These are phyloP conservation scores for Drosophila lacteicornis DNA, from an alignment of 1,140 invertebrate species.

Conservation along the genomic window DNA sequence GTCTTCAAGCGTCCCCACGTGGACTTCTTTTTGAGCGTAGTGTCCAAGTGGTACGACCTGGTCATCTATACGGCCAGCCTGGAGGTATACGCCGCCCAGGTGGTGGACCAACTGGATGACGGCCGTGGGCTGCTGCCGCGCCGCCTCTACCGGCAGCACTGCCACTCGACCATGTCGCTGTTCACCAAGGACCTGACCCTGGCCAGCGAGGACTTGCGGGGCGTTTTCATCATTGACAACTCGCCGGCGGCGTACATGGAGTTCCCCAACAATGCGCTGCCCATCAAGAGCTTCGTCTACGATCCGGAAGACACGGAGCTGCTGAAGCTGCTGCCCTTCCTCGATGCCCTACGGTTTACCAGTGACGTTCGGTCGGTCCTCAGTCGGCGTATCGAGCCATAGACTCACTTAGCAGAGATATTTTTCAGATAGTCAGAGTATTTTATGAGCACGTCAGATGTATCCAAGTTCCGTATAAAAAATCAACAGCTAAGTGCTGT, in stretches of 20 bases:
- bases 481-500: too few species aligned
- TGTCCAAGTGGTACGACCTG: slow-evolving; percentile 65
- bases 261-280: slow-evolving; percentile 62
- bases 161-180: slow-evolving; percentile 2
- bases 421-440: too few species aligned
- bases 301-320: slow-evolving; percentile 55
- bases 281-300: slow-evolving; percentile 60
- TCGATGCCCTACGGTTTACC: slow-evolving; percentile 69
- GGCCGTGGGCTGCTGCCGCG: slow-evolving; percentile 49
- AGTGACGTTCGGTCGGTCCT: slow-evolving; percentile 62
- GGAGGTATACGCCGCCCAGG: slow-evolving; percentile 52
- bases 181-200: slow-evolving; percentile 53
- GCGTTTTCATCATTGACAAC: slow-evolving; percentile 62
- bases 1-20: slow-evolving; percentile 67
- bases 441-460: too few species aligned
- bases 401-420: not conserved
- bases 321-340: slow-evolving; percentile 62
- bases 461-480: too few species aligned
- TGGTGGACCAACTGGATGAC: slow-evolving; percentile 54
- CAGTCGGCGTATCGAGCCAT: slow-evolving; percentile 9
- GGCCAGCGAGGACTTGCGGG: slow-evolving; percentile 40
- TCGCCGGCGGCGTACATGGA: slow-evolving; percentile 58
- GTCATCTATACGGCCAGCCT: slow-evolving; percentile 70
- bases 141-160: slow-evolving; percentile 65
- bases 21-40: slow-evolving; percentile 50